These are phyloP conservation scores for Gryllus bimaculatus DNA, from an alignment of 1,140 invertebrate genomes.

Conservation along the genomic window DNA sequence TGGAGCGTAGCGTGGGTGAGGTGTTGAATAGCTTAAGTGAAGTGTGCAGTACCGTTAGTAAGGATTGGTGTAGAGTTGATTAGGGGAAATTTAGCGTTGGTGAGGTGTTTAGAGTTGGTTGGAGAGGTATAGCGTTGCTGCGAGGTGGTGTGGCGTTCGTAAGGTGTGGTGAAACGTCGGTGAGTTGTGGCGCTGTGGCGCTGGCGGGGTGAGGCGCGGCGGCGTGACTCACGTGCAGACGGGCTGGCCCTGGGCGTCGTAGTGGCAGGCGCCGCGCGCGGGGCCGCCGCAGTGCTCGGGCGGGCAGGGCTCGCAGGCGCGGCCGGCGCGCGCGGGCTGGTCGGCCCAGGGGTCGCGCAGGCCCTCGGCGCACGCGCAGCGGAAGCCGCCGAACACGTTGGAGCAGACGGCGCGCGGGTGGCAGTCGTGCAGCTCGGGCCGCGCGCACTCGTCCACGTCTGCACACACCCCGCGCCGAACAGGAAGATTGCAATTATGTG, in stretches of 20 bases:
- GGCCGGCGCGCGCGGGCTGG: constrained; percentile 51
- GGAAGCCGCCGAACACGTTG: constrained; percentile 84
- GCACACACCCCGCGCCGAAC: constrained; percentile 23
- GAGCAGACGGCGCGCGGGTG: constrained; percentile 72
- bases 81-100: no score
- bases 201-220: no score
- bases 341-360: constrained; percentile 63
- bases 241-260: constrained; percentile 52
- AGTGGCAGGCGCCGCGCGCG: constrained; percentile 70
- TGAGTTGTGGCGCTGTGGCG: no score
- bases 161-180: no score
- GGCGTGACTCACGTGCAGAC: constrained; percentile 59
- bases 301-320: constrained; percentile 63
- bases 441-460: constrained; percentile 86
- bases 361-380: constrained; percentile 71
- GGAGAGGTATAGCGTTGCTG: no score
- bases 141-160: no score
- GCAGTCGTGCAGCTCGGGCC: constrained; percentile 83
- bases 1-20: no score
- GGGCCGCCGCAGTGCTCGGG: constrained; percentile 66
- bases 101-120: no score
- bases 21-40: no score
- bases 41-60: no score
- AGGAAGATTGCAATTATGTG: no score
- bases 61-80: no score